phyloP scores from a whole-genome alignment of 1,140 invertebrate species.

The Brachionus calyciflorus region DNA sequence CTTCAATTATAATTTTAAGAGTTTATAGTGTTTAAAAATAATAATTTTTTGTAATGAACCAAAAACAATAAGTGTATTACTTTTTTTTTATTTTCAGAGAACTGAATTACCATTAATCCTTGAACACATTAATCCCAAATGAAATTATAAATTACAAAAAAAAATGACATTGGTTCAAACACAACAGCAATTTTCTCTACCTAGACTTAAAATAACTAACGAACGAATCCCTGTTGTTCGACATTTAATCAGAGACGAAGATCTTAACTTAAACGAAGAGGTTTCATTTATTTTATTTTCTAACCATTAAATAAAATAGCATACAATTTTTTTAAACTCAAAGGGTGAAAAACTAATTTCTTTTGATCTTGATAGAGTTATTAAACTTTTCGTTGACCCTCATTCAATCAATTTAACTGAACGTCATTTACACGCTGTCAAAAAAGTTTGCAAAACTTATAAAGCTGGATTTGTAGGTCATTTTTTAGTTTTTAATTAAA shows the following conservation, averaged over 20 bases:
- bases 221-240: constrained; percentile 54
- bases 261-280: constrained; percentile 53
- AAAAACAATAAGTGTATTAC: no score
- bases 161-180: constrained; percentile 21
- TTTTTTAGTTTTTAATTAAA: no score
- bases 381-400: constrained; percentile 60
- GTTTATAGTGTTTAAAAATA: no score
- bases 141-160: neutral
- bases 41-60: no score
- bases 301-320: no score
- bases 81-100: no score
- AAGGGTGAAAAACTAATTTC: constrained; percentile 48
- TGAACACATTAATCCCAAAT: neutral
- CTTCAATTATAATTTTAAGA: no score
- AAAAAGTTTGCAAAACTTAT: constrained; percentile 56
- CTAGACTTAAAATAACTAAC: constrained; percentile 31
- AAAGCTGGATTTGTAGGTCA: constrained; percentile 57
- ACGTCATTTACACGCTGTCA: constrained; percentile 56
- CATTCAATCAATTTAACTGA: constrained; percentile 59
- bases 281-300: constrained; percentile 49
- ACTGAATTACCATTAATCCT: neutral
- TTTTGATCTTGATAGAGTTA: constrained; percentile 56
- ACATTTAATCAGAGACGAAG: constrained; percentile 58
- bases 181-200: neutral
- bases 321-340: neutral